These are phyloP conservation scores for Gastrophryne carolinensis DNA, from an alignment of 2,797 vertebrate genomes.

Conservation along the genomic window DNA sequence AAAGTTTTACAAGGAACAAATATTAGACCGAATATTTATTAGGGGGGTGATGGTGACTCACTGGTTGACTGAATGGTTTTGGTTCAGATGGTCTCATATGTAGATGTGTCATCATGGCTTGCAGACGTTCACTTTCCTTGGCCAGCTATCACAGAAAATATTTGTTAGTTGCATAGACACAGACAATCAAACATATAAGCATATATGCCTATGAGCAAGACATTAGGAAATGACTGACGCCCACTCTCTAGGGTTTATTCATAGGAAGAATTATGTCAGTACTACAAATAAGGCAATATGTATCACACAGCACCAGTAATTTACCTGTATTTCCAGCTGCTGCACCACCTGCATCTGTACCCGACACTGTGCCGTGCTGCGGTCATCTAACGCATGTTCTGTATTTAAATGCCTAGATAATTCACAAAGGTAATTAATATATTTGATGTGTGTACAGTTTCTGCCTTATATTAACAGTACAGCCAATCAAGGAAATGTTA, in stretches of 20 bases:
- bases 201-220: too few relatives aligned
- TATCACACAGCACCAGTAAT: slow-evolving; percentile 23
- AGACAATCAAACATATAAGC: too few relatives aligned
- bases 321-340: slow-evolving; percentile 98
- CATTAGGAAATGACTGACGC: neutral
- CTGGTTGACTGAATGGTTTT: slow-evolving; percentile 96
- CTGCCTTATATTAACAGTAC: too few relatives aligned
- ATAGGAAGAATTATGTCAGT: neutral
- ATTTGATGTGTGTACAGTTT: too few relatives aligned
- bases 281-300: neutral
- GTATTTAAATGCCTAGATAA: slow-evolving; percentile 91
- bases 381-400: slow-evolving; percentile 95
- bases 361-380: slow-evolving; percentile 96
- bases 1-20: neutral
- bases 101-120: slow-evolving; percentile 98
- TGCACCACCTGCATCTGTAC: slow-evolving; percentile 99
- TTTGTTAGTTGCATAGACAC: neutral
- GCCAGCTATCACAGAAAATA: slow-evolving; percentile 76
- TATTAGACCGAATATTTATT: neutral
- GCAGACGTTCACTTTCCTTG: slow-evolving; percentile 96
- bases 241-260: neutral
- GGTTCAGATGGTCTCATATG: slow-evolving; percentile 98
- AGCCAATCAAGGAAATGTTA: neutral
- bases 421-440: neutral
- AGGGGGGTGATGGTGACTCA: slow-evolving; percentile 62